Conservation (phyloP, 1,140 invertebrate genomes). For the Cydia strobilella region DNA sequence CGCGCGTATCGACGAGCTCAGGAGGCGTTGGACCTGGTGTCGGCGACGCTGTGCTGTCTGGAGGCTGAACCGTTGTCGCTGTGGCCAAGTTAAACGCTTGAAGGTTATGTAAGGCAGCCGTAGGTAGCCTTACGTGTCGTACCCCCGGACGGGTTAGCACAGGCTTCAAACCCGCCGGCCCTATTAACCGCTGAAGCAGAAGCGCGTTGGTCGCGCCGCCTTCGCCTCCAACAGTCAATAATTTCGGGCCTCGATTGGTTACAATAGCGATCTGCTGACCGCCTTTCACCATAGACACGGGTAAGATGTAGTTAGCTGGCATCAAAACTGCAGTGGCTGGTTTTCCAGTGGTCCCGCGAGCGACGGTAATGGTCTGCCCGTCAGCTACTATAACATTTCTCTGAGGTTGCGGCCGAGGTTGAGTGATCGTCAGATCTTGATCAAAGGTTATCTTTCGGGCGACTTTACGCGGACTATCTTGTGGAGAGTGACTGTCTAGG, state of each 20-base stretch:
- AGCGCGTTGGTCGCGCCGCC: constrained; percentile 80
- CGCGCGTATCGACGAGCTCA: constrained; percentile 60
- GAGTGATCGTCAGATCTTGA: constrained; percentile 52
- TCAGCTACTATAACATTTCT: constrained; percentile 82
- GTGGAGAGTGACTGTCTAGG: constrained; percentile 73
- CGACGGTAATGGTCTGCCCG: constrained; percentile 76
- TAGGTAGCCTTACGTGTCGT: constrained; percentile 72
- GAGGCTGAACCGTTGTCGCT: constrained; percentile 52
- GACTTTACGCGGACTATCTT: constrained; percentile 76
- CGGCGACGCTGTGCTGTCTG: constrained; percentile 59
- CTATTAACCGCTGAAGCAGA: constrained; percentile 71
- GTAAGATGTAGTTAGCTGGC: constrained; percentile 85
- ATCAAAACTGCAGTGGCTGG: constrained; percentile 83
- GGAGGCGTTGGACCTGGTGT: constrained; percentile 55
- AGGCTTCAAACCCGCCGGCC: constrained; percentile 75
- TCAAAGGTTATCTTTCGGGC: constrained; percentile 73
- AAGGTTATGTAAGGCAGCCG: constrained; percentile 74
- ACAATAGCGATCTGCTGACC: constrained; percentile 87
- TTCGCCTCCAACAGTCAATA: constrained; percentile 80
- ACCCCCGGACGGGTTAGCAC: constrained; percentile 72
- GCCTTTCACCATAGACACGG: constrained; percentile 85
- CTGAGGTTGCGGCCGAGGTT: constrained; percentile 56
- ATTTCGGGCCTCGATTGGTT: constrained; percentile 83
- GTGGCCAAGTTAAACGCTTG: constrained; percentile 73
- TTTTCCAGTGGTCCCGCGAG: constrained; percentile 73